Percentiles rank a stretch among this genome's conserved stretches.
Conservation (phyloP, 1,140 invertebrate species). For the Pomacea maculata region DNA sequence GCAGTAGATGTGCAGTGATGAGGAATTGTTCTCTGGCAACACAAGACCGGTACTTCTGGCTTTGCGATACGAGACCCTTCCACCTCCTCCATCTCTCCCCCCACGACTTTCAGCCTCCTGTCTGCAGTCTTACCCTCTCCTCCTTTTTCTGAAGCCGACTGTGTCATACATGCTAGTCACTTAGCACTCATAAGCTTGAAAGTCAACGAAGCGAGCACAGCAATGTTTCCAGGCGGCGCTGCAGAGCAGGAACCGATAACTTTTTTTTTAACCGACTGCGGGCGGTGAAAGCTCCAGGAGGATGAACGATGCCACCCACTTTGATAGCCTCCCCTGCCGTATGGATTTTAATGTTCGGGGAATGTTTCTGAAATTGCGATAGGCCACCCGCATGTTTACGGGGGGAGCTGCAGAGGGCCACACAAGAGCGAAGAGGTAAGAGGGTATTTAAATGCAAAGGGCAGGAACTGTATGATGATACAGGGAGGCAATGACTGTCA, state of each 20-base stretch:
- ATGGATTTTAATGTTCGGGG: conserved; percentile 25
- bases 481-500: conserved; percentile 24
- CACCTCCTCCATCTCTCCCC: too few species aligned
- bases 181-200: conserved; percentile 25
- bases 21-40: too few species aligned
- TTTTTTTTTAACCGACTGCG: too few species aligned
- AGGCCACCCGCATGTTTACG: conserved; percentile 17
- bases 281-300: neutral
- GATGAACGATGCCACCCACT: conserved; percentile 19
- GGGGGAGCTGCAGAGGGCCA: conserved; percentile 4
- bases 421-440: conserved; percentile 6
- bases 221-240: neutral
- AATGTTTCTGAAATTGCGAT: conserved; percentile 12
- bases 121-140: too few species aligned
- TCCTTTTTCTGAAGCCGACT: too few species aligned
- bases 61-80: too few species aligned
- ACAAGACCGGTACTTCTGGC: too few species aligned
- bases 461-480: conserved; percentile 19
- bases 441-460: conserved; percentile 13
- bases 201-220: conserved; percentile 6
- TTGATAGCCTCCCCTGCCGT: neutral
- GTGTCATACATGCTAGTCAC: conserved; percentile 14
- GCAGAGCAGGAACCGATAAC: too few species aligned
- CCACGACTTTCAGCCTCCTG: too few species aligned
- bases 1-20: too few species aligned